Conservation (phyloP, 2,113 vertebrate genomes). For the Siphamia tubifer region DNA sequence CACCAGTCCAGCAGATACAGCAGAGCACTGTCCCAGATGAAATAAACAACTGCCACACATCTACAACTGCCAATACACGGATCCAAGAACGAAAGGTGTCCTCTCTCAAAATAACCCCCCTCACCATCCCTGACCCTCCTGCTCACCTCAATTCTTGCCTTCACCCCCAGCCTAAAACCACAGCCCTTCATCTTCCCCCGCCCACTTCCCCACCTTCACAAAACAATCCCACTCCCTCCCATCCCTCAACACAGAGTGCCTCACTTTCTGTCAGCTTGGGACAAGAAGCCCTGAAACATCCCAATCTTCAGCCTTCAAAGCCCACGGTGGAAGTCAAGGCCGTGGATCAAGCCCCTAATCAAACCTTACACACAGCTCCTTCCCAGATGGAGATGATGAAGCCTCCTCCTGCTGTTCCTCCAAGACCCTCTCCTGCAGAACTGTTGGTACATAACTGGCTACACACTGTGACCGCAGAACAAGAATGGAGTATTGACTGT, state of each 20-base stretch:
- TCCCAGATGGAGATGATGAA: conserved; percentile 27
- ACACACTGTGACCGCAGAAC: background rate
- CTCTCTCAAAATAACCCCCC: conserved; percentile 84
- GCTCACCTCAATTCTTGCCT: conserved; percentile 62
- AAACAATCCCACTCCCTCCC: conserved; percentile 11
- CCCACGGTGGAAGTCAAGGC: conserved; percentile 70
- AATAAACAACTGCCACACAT: conserved; percentile 18
- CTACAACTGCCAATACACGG: conserved; percentile 74
- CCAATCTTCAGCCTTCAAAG: conserved; percentile 56
- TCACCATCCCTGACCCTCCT: conserved; percentile 79
- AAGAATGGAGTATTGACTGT: background rate
- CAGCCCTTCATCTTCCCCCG: conserved; percentile 44
- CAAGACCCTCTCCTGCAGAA: conserved; percentile 68
- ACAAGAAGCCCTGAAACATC: conserved; percentile 72
- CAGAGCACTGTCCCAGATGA: conserved; percentile 29
- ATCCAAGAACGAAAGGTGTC: conserved; percentile 85
- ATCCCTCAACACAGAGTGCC: conserved; percentile 77
- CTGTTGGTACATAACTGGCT: conserved; percentile 74
- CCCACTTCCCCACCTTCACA: conserved; percentile 27
- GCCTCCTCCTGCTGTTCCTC: conserved; percentile 60
- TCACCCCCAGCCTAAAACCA: conserved; percentile 52
- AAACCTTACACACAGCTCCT: conserved; percentile 33
- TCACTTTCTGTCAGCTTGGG: conserved; percentile 85
- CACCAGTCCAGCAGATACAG: conserved; percentile 18
- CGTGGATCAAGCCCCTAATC: conserved; percentile 5